A percentile compares a stretch with the other conserved stretches of the same genome.
Evolutionary conservation across 2,797 vertebrate genomes (phyloP).

Genomic region (Gorsachius magnificus): DNA sequence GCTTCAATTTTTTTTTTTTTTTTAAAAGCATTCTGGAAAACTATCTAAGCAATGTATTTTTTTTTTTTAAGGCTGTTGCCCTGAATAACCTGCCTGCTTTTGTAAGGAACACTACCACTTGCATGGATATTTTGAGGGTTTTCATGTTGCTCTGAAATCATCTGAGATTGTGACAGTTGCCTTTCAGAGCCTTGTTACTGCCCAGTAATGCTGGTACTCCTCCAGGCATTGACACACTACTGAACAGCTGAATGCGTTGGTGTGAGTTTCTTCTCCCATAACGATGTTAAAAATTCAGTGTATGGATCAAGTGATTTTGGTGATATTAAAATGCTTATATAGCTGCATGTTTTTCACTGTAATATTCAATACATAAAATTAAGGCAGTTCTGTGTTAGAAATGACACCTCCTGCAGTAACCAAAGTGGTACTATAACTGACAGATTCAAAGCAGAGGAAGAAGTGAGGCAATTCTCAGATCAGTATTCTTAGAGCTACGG

Average conservation of each 20-base stretch:
- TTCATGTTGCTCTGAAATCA: not conserved
- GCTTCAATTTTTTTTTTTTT: not conserved
- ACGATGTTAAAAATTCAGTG: not conserved
- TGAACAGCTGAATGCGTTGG: not conserved
- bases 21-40: not conserved
- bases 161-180: not conserved
- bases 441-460: not conserved
- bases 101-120: not conserved
- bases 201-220: not conserved
- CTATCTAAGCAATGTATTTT: not conserved
- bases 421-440: not conserved
- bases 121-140: not conserved
- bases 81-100: not conserved
- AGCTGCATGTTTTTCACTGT: not conserved
- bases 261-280: slow-evolving; percentile 1
- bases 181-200: not conserved
- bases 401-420: not conserved
- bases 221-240: not conserved
- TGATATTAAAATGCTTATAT: not conserved
- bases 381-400: not conserved
- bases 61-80: not conserved
- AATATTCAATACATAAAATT: not conserved
- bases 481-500: not conserved
- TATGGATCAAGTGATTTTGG: not conserved
- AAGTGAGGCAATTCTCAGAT: not conserved